Conservation (phyloP, 2,113 vertebrate genomes). For the Zosterops japonicus region DNA sequence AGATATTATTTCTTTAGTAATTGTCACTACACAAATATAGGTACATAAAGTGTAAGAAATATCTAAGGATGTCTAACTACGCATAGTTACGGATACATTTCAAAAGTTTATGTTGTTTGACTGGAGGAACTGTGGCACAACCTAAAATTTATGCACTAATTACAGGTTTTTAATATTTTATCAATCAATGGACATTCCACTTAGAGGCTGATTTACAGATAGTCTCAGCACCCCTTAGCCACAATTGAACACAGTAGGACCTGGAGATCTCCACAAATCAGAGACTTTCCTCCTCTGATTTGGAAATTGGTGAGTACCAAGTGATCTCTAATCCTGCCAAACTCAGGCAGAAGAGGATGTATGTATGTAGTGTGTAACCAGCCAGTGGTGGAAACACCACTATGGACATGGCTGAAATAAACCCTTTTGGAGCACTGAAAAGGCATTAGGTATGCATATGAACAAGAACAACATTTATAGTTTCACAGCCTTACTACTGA, state of each 20-base stretch:
- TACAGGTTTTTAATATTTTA: conserved; percentile 50
- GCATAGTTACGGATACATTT: not conserved
- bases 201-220: not conserved
- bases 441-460: not conserved
- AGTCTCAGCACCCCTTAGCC: not conserved
- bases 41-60: not conserved
- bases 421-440: not conserved
- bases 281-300: not conserved
- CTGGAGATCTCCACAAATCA: not conserved
- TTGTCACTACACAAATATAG: not conserved
- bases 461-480: not conserved
- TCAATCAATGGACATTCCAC: not conserved
- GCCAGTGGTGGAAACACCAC: not conserved
- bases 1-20: conserved; percentile 20
- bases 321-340: not conserved
- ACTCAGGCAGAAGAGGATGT: not conserved
- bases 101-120: not conserved
- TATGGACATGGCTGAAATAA: not conserved
- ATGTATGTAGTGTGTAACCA: not conserved
- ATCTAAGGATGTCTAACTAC: not conserved
- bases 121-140: not conserved
- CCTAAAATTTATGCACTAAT: conserved; percentile 9
- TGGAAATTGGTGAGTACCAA: not conserved
- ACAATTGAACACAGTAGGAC: not conserved
- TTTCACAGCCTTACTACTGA: not conserved